A percentile compares a stretch with the other conserved stretches of the same genome.
Conservation (phyloP, 2,113 vertebrate species). For the Entelurus aequoreus region DNA sequence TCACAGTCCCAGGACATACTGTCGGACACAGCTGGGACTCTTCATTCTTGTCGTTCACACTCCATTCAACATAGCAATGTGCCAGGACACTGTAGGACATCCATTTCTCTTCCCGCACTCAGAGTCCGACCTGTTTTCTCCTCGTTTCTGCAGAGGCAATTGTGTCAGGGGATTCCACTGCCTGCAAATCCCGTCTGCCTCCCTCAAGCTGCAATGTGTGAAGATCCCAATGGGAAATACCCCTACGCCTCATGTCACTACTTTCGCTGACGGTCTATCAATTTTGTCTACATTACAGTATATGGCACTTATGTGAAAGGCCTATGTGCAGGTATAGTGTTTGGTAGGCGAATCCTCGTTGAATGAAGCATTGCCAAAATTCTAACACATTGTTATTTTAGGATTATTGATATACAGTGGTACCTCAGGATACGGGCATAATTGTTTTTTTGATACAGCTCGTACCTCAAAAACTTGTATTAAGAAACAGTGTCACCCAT, state of each 20-base stretch:
- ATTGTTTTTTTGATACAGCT: no score
- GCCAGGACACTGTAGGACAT: slow-evolving; percentile 48
- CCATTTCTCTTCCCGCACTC: slow-evolving; percentile 40
- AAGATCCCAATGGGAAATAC: slow-evolving; percentile 25
- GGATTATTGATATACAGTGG: no score
- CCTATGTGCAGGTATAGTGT: neutral
- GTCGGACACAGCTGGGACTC: slow-evolving; percentile 62
- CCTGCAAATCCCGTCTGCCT: slow-evolving; percentile 27
- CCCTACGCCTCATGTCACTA: slow-evolving; percentile 14
- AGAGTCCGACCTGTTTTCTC: slow-evolving; percentile 20
- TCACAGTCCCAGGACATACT: slow-evolving; percentile 47
- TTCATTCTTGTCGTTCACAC: slow-evolving; percentile 50
- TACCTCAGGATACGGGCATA: no score
- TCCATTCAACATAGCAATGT: slow-evolving; percentile 59
- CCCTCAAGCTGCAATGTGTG: slow-evolving; percentile 9
- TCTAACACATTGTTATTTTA: no score
- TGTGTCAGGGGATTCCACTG: slow-evolving; percentile 42
- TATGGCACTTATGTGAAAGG: neutral
- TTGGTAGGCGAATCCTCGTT: neutral
- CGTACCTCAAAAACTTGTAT: no score
- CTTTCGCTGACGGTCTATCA: slow-evolving; percentile 23
- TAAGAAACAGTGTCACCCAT: no score
- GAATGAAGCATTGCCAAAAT: no score
- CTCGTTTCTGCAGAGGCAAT: slow-evolving; percentile 39
- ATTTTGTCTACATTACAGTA: slow-evolving; percentile 4